phyloP scores from a whole-genome alignment of 2,888 invertebrate genomes.

The Cerceris ruficornis region DNA sequence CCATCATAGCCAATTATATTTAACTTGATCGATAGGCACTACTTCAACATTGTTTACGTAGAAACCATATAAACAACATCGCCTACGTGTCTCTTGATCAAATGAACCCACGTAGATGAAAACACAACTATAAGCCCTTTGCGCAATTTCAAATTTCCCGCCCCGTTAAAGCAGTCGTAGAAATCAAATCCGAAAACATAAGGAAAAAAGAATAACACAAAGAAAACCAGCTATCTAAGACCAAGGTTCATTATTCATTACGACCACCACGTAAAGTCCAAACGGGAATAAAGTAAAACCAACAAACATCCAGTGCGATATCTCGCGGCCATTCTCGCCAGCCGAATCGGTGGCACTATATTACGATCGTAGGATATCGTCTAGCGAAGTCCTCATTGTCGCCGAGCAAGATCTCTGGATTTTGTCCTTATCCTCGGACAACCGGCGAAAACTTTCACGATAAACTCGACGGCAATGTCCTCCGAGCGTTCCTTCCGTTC shows the following conservation, averaged over 20 bases:
- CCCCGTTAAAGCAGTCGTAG: too few relatives aligned
- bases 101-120: too few relatives aligned
- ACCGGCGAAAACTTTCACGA: constrained; percentile 62
- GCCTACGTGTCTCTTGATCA: too few relatives aligned
- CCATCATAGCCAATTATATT: too few relatives aligned
- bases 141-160: too few relatives aligned
- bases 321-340: constrained; percentile 42
- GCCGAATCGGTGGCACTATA: constrained; percentile 54
- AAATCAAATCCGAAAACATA: too few relatives aligned
- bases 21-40: too few relatives aligned
- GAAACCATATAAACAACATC: too few relatives aligned
- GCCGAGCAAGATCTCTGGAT: constrained; percentile 55
- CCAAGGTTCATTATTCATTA: not conserved
- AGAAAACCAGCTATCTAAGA: too few relatives aligned
- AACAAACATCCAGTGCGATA: constrained; percentile 36
- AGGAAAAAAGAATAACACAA: too few relatives aligned
- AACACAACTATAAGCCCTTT: too few relatives aligned
- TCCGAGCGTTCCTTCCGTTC: constrained; percentile 37
- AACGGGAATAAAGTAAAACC: constrained; percentile 22
- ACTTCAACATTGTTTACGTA: too few relatives aligned
- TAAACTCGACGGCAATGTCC: constrained; percentile 56
- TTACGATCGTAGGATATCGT: constrained; percentile 57
- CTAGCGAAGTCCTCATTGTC: constrained; percentile 56
- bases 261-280: not conserved
- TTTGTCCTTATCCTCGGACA: constrained; percentile 63